phyloP scores from a whole-genome alignment of 2,888 invertebrate genomes.

The Rotaria macrura region DNA sequence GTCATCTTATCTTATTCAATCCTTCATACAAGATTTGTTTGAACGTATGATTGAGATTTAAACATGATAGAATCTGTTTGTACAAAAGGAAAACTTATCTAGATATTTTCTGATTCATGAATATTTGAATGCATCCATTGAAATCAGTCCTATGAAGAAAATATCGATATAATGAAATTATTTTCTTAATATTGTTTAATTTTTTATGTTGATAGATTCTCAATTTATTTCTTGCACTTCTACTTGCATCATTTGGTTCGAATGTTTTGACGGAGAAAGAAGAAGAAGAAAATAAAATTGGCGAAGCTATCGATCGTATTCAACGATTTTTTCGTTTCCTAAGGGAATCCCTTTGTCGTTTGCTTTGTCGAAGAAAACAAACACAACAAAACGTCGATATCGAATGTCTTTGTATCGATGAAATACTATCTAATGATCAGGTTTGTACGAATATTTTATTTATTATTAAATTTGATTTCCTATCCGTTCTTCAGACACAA shows the following conservation, averaged over 20 bases:
- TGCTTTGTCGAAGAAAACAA: background rate
- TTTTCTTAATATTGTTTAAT: background rate
- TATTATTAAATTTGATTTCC: too few relatives aligned
- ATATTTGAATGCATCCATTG: background rate
- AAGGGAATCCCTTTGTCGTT: background rate
- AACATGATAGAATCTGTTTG: too few relatives aligned
- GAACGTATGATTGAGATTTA: too few relatives aligned
- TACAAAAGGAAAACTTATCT: too few relatives aligned
- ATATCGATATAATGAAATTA: too few relatives aligned
- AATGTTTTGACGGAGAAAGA: constrained; percentile 68
- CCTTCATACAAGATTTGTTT: too few relatives aligned
- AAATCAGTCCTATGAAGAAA: too few relatives aligned
- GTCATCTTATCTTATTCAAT: too few relatives aligned
- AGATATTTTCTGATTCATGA: too few relatives aligned
- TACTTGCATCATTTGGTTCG: constrained; percentile 95
- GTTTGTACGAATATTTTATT: background rate
- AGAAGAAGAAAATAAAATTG: constrained; percentile 85
- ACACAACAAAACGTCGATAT: too few relatives aligned
- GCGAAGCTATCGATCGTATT: constrained; percentile 89
- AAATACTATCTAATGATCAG: too few relatives aligned
- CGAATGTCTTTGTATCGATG: background rate
- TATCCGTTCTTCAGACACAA: too few relatives aligned
- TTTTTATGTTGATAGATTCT: constrained; percentile 62
- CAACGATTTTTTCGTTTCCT: constrained; percentile 41
- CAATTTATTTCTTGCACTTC: constrained; percentile 96